Evolutionary conservation across 1,140 invertebrate genomes (phyloP), one percentile per base, ranked within the genome.

Genomic region (Eueides isabella): DNA sequence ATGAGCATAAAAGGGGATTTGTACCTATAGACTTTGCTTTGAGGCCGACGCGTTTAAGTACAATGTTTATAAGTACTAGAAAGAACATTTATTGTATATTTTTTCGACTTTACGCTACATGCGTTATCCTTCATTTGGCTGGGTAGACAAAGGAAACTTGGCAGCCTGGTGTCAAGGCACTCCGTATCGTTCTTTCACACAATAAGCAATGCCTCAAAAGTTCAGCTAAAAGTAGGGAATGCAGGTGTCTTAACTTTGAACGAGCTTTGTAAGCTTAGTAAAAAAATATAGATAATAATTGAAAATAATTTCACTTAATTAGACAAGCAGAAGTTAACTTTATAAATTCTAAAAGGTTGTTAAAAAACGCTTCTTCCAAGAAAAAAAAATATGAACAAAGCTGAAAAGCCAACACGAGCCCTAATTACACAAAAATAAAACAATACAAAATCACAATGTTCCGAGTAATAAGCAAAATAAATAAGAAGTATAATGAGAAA

Each of bases 401-500:
- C 12, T 6, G n/a, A 55, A 68, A n/a, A 31, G 44, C 41, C 28
- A 29, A 68, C 41, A 23, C 19, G 48, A 55, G 26, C 4, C 35
- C 28, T 55, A 68, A 41, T 31, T 26, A 38, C 4, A 66, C 31
- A 26, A 41, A 68, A n/a, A 48, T 26, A 68, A 68, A 68, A 68
- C 66, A 68, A 68, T 55, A 63, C 29, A 63, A 35, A 70, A 63
- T 61, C 61, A 38, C 70, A 75, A 73, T 70, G 67, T 70, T 70
- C 31, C 55, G 29, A 38, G 19, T 74, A 74, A 74, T 74, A 74
- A 70, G 72, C 61, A 74, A 74, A 74, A 74, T 74, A 74, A 74
- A 74, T 74, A 70, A 74, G 61, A 69, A 44, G 67, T 48, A 66
- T 74, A 74, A 82, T 67, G 75, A 80, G 72, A 77, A 79, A 82